Percentiles rank a stretch among this genome's conserved stretches.
Evolutionary conservation across 2,113 vertebrate species (phyloP).

Genomic region (Tretioscincus oriximinensis): DNA sequence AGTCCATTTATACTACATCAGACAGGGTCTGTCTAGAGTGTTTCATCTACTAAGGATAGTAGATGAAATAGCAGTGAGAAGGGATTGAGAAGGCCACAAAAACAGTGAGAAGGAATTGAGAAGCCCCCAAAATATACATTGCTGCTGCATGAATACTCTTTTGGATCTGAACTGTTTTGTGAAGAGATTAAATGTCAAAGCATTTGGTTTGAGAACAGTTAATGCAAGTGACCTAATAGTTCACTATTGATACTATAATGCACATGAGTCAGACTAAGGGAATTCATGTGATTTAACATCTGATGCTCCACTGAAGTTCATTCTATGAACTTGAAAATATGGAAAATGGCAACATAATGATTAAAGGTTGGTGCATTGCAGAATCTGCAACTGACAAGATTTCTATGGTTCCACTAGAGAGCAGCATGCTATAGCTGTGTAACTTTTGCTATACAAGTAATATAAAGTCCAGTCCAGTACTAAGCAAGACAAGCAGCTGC

Average conservation of each 20-base stretch:
- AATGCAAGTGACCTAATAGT: not conserved
- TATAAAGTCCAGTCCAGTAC: not conserved
- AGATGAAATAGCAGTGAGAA: not conserved
- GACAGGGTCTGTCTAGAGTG: not conserved
- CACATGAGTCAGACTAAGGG: not conserved
- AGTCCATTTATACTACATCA: not conserved
- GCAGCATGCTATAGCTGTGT: constrained; percentile 35
- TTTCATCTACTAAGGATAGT: not conserved
- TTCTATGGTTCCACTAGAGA: constrained; percentile 9
- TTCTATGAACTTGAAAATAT: not conserved
- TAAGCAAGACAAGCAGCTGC: not conserved
- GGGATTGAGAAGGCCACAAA: not conserved
- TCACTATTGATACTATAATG: not conserved
- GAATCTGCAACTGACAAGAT: not conserved
- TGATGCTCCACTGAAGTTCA: not conserved
- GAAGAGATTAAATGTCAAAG: not conserved
- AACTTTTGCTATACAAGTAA: not conserved
- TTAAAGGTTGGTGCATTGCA: not conserved
- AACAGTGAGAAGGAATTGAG: too few species aligned
- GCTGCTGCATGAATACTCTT: not conserved
- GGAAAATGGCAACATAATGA: accelerated
- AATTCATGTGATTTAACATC: not conserved
- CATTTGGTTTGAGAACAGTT: not conserved
- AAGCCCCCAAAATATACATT: not conserved
- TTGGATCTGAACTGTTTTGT: not conserved